These are phyloP conservation scores for Polymixis flavicincta DNA, from an alignment of 2,888 invertebrate genomes.

Conservation along the genomic window DNA sequence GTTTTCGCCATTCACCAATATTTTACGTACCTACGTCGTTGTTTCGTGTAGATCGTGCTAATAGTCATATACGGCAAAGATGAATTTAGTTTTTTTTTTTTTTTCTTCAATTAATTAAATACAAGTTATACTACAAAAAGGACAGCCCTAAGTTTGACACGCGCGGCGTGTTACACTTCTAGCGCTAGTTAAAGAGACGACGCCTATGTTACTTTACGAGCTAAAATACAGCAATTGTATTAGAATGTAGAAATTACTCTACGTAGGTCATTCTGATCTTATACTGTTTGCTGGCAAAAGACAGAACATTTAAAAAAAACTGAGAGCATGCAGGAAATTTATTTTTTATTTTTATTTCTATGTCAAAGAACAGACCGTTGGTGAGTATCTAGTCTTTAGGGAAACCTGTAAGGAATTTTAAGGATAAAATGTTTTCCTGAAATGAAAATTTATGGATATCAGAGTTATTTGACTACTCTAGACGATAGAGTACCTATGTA, in stretches of 20 bases:
- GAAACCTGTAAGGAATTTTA: background rate
- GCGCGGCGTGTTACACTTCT: slow-evolving; percentile 63
- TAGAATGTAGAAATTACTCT: slow-evolving; percentile 28
- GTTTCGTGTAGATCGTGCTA: too few relatives aligned
- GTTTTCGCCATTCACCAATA: too few relatives aligned
- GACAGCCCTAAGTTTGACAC: slow-evolving; percentile 58
- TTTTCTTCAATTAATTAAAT: background rate
- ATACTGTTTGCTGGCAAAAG: background rate
- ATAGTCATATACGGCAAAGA: too few relatives aligned
- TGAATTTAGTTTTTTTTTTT: background rate
- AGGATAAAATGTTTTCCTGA: background rate
- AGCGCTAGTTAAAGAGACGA: slow-evolving; percentile 64
- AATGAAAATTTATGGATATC: too few relatives aligned
- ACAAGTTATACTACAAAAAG: too few relatives aligned
- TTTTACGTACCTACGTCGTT: too few relatives aligned
- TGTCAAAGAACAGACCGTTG: background rate
- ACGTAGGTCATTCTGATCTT: background rate
- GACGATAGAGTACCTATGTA: background rate
- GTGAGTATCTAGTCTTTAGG: too few relatives aligned
- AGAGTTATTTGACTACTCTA: background rate
- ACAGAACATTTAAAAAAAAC: background rate
- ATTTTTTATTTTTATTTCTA: background rate
- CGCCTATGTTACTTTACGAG: slow-evolving; percentile 51
- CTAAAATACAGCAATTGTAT: slow-evolving; percentile 40
- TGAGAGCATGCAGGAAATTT: background rate